These are phyloP conservation scores for Adineta ricciae DNA, from an alignment of 2,888 invertebrate species.

Conservation along the genomic window DNA sequence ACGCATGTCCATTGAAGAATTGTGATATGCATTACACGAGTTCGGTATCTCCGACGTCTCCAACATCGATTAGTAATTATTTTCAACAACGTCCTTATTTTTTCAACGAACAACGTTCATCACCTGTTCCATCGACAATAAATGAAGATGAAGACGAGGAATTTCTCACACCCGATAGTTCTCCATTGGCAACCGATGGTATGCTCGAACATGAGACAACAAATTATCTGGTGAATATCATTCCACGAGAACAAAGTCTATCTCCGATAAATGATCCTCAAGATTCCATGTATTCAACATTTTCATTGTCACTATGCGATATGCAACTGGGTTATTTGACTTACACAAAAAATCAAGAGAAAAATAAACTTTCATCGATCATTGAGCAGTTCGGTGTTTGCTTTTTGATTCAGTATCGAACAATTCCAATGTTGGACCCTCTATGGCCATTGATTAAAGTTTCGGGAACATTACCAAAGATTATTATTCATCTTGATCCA, in stretches of 20 bases:
- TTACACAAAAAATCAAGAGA: not conserved
- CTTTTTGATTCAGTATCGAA: not conserved
- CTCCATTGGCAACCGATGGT: not conserved
- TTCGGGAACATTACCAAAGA: not conserved
- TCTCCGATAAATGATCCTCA: not conserved
- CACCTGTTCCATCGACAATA: not conserved
- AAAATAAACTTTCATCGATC: not conserved
- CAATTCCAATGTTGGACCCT: not conserved
- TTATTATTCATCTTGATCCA: conserved; percentile 1
- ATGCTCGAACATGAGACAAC: not conserved
- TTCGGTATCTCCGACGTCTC: not conserved
- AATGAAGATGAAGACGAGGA: not conserved
- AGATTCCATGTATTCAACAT: not conserved
- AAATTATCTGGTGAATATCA: not conserved
- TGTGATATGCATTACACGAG: not conserved
- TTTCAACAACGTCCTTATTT: conserved; percentile 13
- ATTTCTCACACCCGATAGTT: not conserved
- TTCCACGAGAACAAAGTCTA: not conserved
- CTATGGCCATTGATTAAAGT: conserved; percentile 3
- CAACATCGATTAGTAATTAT: not conserved
- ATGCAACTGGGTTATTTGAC: not conserved
- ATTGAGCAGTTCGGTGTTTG: conserved; percentile 12
- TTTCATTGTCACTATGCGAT: conserved; percentile 17
- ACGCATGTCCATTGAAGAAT: conserved; percentile 2
- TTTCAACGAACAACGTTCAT: not conserved